Evolutionary conservation across 2,888 invertebrate genomes (phyloP), one percentile per base, ranked within the genome.

Genomic region (Dryomyza anilis): DNA sequence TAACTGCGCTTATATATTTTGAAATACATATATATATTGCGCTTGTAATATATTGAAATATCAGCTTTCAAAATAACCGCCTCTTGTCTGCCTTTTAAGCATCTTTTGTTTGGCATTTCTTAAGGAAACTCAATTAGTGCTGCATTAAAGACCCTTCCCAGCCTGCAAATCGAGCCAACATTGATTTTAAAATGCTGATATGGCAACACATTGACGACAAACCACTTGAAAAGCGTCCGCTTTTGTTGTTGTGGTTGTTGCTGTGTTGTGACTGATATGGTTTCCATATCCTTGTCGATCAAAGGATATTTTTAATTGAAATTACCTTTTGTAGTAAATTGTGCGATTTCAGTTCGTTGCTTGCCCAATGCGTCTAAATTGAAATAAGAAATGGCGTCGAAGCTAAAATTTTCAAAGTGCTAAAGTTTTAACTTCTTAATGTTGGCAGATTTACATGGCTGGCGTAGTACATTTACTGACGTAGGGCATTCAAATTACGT

Each of bases 271-370:
- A n/a, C 29, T 16, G 48, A 33, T 29, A 23, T 30, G 59, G 48
- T 23, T 59, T 33, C 48, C 45, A 12, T 29, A 10, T 7, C 33
- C 27, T 23, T 33, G 6, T 30, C 58, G 45, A 59, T 65, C 64
- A 65, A 65, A 65, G 64, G 55, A 55, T 58, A 30, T 45, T 55
- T 55, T 65, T 60, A 65, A 60, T 65, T 60, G 55, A 65, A 65
- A 65, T 60, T 60, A 65, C 63, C 45, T 63, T 63, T 56, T n/a
- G 16, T 27, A n/a, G n/a, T 19, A 7, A 8, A 6, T 21, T 25
- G 6, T 14, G 21, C 21, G n/a, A 12, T 29, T 29, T 43, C 25
- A 14, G 21, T 14, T 14, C 23, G 10, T 58, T 27, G 16, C 25
- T 14, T 25, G 12, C 5, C 25, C 14, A 30, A 7, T 10, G 12